Evolutionary conservation across 2,888 invertebrate species (phyloP), one percentile per base, ranked within the genome.

Genomic region (Syrphus vitripennis): DNA sequence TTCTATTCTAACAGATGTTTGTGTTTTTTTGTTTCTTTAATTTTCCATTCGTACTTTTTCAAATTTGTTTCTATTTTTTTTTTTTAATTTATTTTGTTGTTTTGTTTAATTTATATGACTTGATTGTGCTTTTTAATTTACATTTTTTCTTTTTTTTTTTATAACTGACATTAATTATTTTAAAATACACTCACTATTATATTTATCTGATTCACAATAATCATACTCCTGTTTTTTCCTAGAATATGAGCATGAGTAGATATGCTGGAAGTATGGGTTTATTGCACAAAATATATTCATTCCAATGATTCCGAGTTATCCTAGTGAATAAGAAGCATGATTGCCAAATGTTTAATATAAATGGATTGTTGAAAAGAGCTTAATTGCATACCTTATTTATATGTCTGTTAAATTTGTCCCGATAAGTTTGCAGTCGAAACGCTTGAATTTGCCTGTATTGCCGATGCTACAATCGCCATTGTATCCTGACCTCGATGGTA

Each of bases 161-260:
- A 86, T 76, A 81, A 69, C 76, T 72, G 72, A 71, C 79, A 80
- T 84, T 76, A 80, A 79, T 84, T 80, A 79, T 84, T 80, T 80
- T 42, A 45, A 84, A 50, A 76, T 57, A 75, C 70, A 79, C 83
- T 75, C 70, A 59, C 67, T 75, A 50, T 67, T 71, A n/a, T n/a
- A n/a, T n/a, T n/a, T n/a, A 61, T 76, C 59, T 42, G 57, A 83
- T 48, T 50, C 19, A 12, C 26, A 5, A 16, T 55, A 12, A 9
- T 1, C 9, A 7, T 9, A 26, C 14, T 61, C 12, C 48, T n/a
- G n/a, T n/a, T 61, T 48, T 34, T 29, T 10, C 12, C 14, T 37
- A 42, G 29, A 40, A 26, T 70, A 40, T 29, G 4, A 16, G 26
- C 6, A 19, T 45, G 16, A 7, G 9, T 3, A 6, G 29, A 31